Evolutionary conservation across 2,888 invertebrate species (phyloP).

Genomic region (Drosophila merina): DNA sequence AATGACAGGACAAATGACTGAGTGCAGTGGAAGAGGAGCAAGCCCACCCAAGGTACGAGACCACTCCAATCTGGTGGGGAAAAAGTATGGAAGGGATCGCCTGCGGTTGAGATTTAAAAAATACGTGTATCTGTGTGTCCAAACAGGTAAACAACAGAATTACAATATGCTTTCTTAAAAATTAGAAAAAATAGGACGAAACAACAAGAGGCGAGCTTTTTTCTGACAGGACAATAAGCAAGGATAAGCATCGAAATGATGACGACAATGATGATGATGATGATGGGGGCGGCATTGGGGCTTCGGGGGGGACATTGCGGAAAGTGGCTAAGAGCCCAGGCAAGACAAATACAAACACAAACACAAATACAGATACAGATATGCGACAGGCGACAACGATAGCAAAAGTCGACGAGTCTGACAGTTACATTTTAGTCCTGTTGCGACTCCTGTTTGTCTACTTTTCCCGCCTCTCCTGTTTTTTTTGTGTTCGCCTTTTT

Average conservation of each 20-base stretch:
- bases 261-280: slow-evolving; percentile 22
- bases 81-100: slow-evolving; percentile 19
- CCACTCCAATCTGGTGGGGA: slow-evolving; percentile 56
- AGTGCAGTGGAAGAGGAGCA: slow-evolving; percentile 27
- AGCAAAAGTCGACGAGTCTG: slow-evolving; percentile 54
- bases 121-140: slow-evolving; percentile 31
- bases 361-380: slow-evolving; percentile 26
- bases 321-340: slow-evolving; percentile 22
- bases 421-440: slow-evolving; percentile 56
- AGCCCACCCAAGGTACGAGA: slow-evolving; percentile 48
- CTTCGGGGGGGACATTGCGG: neutral
- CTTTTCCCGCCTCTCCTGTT: slow-evolving; percentile 7
- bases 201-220: slow-evolving; percentile 30
- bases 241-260: slow-evolving; percentile 59
- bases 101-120: slow-evolving; percentile 55
- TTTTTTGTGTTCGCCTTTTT: slow-evolving; percentile 12
- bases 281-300: neutral
- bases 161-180: slow-evolving; percentile 77
- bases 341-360: slow-evolving; percentile 47
- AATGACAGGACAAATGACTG: slow-evolving; percentile 72
- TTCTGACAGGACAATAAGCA: slow-evolving; percentile 70
- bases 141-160: slow-evolving; percentile 70
- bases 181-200: slow-evolving; percentile 59
- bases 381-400: slow-evolving; percentile 52
- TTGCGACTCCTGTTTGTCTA: slow-evolving; percentile 33